Evolutionary conservation across 2,113 vertebrate genomes (phyloP), one percentile per base, ranked within the genome.

Genomic region (Alces alces): DNA sequence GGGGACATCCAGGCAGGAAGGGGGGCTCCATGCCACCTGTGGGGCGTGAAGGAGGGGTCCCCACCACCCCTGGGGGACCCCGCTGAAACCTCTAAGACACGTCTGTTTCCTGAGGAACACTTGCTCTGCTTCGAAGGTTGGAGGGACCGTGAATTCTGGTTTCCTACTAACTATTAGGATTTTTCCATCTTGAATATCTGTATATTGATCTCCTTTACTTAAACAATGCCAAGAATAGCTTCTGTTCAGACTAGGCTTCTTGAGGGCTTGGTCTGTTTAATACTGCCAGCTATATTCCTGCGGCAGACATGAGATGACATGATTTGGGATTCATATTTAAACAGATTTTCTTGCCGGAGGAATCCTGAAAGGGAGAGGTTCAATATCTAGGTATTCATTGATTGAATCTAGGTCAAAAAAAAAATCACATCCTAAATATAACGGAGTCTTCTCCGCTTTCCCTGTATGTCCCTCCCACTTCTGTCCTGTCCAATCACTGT

Each of bases 211-310:
- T 96, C 93, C 36, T 95, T 89, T 93, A 89, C 86, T 98, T 89
- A 93, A 70, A 84, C 50, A 70, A 52, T 50, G 57, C 93, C 89
- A 97, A 97, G 89, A 98, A 98, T 96, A 98, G 96, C 95, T 93
- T 92, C 89, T 28, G 33, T 64, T 92, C 82, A 97, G 55, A 54
- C 60, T 27, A 86, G 60, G 83, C 60, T 58, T 87, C 93, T 93
- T 21, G 21, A 93, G 89, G 95, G 95, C 93, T 90, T 98, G 93
- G 97, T 98, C 96, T 98, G 86, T 80, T 89, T 96, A 95, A 97
- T 98, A 98, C 96, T 87, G 96, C 84, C 95, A 96, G 89, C 76
- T 87, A 83, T 54, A 96, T 80, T 93, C 78, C 91, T 79, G 16
- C 30, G 78, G 66, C 95, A 95, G 89, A 93, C 30, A 57, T 33